Conservation (phyloP, 1,140 invertebrate species). For the Sminthurinus signatus region DNA sequence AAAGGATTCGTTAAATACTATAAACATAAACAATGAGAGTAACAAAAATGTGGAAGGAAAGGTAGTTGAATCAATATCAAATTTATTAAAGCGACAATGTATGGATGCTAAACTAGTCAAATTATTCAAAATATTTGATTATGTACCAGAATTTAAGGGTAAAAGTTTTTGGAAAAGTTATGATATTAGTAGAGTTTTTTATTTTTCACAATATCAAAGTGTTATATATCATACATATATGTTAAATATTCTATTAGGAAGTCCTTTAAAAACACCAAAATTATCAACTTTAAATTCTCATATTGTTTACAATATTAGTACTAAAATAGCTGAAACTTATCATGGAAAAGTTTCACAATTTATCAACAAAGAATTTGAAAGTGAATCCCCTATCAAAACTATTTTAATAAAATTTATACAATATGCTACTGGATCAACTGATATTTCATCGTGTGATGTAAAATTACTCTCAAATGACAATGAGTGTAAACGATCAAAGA, state of each 20-base stretch:
- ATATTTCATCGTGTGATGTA: too few species aligned
- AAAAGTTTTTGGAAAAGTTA: conserved; percentile 3
- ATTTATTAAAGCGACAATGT: background rate
- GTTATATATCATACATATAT: background rate
- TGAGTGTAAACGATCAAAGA: too few species aligned
- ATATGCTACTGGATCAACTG: background rate
- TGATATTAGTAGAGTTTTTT: conserved; percentile 4
- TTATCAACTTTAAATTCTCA: conserved; percentile 10
- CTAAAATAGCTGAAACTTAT: background rate
- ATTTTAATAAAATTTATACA: conserved; percentile 1
- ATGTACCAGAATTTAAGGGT: background rate
- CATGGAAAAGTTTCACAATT: background rate
- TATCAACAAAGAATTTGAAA: background rate
- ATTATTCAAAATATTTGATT: background rate
- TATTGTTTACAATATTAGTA: conserved; percentile 16
- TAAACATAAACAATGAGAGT: too few species aligned
- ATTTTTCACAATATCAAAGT: conserved; percentile 14
- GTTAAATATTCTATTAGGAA: conserved; percentile 10
- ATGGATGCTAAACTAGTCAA: background rate
- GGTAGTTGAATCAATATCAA: conserved; percentile 1
- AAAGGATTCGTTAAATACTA: too few species aligned
- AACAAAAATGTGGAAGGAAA: too few species aligned
- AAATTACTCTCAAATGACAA: too few species aligned
- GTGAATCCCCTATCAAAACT: background rate
- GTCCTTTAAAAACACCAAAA: conserved; percentile 7